Base-by-base conservation (phyloP, 2,888 invertebrate species). In the Acronicta alni region DNA sequence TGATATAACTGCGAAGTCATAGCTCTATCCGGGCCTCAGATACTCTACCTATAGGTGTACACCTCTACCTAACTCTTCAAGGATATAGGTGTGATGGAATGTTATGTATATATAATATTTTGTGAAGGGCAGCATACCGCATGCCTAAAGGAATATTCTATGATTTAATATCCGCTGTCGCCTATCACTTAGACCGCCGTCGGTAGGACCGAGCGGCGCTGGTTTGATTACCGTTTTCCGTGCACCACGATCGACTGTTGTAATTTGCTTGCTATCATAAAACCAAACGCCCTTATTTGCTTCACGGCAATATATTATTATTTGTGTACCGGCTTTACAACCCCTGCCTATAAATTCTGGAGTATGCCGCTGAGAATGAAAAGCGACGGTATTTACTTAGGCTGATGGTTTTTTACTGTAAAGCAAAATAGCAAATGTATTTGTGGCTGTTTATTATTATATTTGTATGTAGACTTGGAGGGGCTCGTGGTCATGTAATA, bases 211-310 rank as follows among this genome's bases (percentile, higher is more conserved):
- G 75, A 64, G 56, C 72, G 71, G 72, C 75, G 77, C 75, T 72
- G 80, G 72, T 89, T 85, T 89, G 89, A 89, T 90, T 86, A 86
- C 89, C 76, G 79, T 83, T 85, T 90, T 87, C 88, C 90, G 89
- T 89, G 89, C 84, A 79, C 82, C 77, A 67, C 84, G 83, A 87
- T 87, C 82, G 84, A 77, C 81, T 79, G 63, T 81, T 82, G 83
- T 89, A 89, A 90, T 90, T 89, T 88, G 72, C 85, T 84, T 81
- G 82, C 82, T 84, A 84, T 87, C 86, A 87, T 87, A 86, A 87
- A 81, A 72, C 79, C 77, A 66, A 79, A 79, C 80, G 74, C 78
- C 78, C 80, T 83, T 85, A 83, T 85, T 85, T 83, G 74, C 73
- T 64, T 72, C 78, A 78, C 75, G 76, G 67, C 68, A 73, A 62